Percentiles rank a stretch among this genome's conserved stretches.
Evolutionary conservation across 2,888 invertebrate species (phyloP).

Genomic region (Leuctra nigra): DNA sequence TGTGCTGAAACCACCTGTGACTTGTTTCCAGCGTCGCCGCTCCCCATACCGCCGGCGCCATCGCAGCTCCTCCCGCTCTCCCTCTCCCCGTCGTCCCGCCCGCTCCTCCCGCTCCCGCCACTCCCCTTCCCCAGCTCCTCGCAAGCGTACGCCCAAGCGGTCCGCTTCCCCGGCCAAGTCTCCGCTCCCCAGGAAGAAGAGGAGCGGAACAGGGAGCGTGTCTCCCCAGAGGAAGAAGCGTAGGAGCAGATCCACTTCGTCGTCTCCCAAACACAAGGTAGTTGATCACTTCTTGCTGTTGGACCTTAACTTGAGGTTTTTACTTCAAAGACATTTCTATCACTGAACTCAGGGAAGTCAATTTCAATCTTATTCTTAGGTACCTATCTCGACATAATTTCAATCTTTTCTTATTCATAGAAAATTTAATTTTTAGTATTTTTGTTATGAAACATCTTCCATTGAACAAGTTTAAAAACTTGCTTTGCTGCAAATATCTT

Average conservation of each 20-base stretch:
- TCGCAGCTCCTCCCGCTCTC: neutral
- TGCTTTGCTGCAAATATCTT: too few relatives aligned
- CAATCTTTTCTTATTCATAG: too few relatives aligned
- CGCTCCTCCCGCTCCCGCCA: neutral
- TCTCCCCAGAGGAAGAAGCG: too few relatives aligned
- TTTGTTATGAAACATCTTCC: too few relatives aligned
- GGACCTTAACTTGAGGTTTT: too few relatives aligned
- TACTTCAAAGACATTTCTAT: too few relatives aligned
- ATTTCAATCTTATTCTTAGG: too few relatives aligned
- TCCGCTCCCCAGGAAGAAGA: neutral
- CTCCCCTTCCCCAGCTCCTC: slow-evolving; percentile 5
- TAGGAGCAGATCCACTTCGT: neutral
- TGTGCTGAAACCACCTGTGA: neutral
- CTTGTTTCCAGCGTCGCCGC: neutral
- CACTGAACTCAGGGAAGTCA: too few relatives aligned
- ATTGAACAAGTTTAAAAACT: too few relatives aligned
- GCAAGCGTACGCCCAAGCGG: slow-evolving; percentile 6
- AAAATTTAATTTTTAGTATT: too few relatives aligned
- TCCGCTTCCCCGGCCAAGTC: slow-evolving; percentile 17
- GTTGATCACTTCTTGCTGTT: too few relatives aligned
- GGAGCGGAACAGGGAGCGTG: neutral
- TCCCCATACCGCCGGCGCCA: neutral
- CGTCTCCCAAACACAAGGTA: neutral
- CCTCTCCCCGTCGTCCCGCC: neutral
- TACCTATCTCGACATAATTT: too few relatives aligned